Conservation (phyloP, 2,888 invertebrate species). For the Disparrhopalites patrizii region DNA sequence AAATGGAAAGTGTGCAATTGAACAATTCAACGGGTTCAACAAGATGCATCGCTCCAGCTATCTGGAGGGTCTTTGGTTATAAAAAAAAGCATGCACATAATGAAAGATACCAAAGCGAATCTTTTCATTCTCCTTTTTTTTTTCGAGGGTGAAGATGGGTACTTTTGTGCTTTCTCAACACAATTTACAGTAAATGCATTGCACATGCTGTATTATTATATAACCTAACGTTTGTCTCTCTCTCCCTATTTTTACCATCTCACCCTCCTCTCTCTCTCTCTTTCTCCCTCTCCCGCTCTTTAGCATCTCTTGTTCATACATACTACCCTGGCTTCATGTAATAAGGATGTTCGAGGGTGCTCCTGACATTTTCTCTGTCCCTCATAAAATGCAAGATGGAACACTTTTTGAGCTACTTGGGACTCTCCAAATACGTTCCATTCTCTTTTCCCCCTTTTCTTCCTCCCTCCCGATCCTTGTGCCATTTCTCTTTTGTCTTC, state of each 20-base stretch:
- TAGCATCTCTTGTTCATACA: no score
- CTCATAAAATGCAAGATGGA: slow-evolving; percentile 18
- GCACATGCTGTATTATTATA: not conserved
- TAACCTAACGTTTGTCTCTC: not conserved
- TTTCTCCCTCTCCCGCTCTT: no score
- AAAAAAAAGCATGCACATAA: no score
- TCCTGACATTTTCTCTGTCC: slow-evolving; percentile 15
- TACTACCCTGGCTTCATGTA: no score
- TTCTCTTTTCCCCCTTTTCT: not conserved
- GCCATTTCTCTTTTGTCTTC: not conserved
- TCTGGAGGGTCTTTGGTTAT: no score
- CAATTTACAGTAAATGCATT: slow-evolving; percentile 6
- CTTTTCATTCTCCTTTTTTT: not conserved
- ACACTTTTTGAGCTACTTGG: slow-evolving; percentile 11
- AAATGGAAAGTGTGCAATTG: slow-evolving; percentile 9
- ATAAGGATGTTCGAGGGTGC: slow-evolving; percentile 1
- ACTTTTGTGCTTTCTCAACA: slow-evolving; percentile 10
- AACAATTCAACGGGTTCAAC: slow-evolving; percentile 9
- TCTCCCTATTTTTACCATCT: not conserved
- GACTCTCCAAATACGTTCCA: slow-evolving; percentile 2
- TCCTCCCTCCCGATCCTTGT: not conserved
- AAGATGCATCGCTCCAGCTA: no score
- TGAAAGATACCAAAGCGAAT: slow-evolving; percentile 7
- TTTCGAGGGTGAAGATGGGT: slow-evolving; percentile 7
- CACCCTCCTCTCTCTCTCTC: not conserved